phyloP scores from a whole-genome alignment of 2,888 invertebrate genomes.

The Merodon equestris region DNA sequence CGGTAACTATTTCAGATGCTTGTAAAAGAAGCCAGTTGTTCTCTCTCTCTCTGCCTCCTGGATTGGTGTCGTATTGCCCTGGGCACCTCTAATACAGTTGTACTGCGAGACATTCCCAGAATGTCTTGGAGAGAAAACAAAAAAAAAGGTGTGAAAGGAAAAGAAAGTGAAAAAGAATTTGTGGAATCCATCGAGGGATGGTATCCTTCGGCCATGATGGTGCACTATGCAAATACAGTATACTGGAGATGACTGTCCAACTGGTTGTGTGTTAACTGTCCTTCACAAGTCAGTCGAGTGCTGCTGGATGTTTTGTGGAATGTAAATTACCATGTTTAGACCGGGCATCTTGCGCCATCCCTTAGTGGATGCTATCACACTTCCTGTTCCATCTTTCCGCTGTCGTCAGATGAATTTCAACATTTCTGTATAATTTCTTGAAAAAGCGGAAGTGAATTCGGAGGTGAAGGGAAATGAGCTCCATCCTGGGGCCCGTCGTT shows the following conservation, averaged over 20 bases:
- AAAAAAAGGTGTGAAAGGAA: background rate
- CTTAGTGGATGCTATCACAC: conserved; percentile 58
- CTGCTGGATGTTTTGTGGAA: conserved; percentile 46
- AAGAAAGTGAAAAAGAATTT: conserved; percentile 32
- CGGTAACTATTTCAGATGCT: conserved; percentile 59
- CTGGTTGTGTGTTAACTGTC: conserved; percentile 24
- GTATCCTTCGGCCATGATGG: conserved; percentile 43
- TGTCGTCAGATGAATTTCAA: conserved; percentile 1
- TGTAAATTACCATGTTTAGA: conserved; percentile 63
- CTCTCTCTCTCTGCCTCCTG: no score
- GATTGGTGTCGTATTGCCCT: conserved; percentile 6
- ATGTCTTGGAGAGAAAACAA: conserved; percentile 18
- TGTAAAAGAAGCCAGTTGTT: conserved; percentile 58
- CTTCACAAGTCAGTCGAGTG: conserved; percentile 34
- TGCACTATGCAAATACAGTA: conserved; percentile 45
- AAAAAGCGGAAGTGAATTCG: background rate
- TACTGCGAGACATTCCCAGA: conserved; percentile 46
- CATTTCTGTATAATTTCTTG: conserved; percentile 53
- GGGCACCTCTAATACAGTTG: conserved; percentile 58
- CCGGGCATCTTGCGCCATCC: conserved; percentile 36
- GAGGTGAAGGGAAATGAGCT: no score
- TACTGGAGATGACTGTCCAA: conserved; percentile 28
- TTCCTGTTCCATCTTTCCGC: conserved; percentile 31
- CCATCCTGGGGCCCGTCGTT: no score
- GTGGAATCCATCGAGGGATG: conserved; percentile 57